Conservation (phyloP, 2,888 invertebrate genomes). For the Argyresthia goedartella region DNA sequence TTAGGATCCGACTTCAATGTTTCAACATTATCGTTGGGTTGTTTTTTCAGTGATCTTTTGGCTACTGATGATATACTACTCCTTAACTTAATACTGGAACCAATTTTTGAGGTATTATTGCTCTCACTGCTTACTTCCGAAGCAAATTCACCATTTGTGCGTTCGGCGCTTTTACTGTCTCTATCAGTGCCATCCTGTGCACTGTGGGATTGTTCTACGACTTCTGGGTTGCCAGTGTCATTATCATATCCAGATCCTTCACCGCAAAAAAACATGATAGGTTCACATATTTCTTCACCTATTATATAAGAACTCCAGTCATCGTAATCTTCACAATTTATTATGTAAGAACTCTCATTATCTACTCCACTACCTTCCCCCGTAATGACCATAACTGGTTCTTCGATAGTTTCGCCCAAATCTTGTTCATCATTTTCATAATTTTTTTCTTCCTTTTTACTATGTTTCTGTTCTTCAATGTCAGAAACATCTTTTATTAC, state of each 20-base stretch:
- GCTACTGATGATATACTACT: constrained; percentile 27
- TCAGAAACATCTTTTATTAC: background rate
- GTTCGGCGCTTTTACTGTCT: constrained; percentile 43
- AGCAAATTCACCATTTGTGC: constrained; percentile 47
- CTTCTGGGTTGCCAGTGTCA: constrained; percentile 77
- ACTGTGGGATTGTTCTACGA: constrained; percentile 31
- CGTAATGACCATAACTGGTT: constrained; percentile 77
- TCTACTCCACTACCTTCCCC: constrained; percentile 79
- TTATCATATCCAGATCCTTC: constrained; percentile 81
- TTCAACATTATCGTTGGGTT: constrained; percentile 44
- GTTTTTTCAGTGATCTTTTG: constrained; percentile 52
- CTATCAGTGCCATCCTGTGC: constrained; percentile 32
- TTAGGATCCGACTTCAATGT: constrained; percentile 45
- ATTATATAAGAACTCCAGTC: constrained; percentile 68
- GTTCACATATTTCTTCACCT: constrained; percentile 81
- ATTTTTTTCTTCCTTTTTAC: constrained; percentile 1
- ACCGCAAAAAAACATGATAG: constrained; percentile 77
- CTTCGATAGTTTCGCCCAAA: constrained; percentile 78
- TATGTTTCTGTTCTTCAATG: background rate
- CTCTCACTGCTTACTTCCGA: constrained; percentile 33
- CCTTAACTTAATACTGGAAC: constrained; percentile 29
- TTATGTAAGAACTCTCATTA: constrained; percentile 63
- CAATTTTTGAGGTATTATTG: constrained; percentile 37
- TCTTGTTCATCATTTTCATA: constrained; percentile 6
- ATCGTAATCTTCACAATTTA: constrained; percentile 70